Base-by-base conservation (phyloP, 2,113 vertebrate genomes). In the Engystomops pustulosus region DNA sequence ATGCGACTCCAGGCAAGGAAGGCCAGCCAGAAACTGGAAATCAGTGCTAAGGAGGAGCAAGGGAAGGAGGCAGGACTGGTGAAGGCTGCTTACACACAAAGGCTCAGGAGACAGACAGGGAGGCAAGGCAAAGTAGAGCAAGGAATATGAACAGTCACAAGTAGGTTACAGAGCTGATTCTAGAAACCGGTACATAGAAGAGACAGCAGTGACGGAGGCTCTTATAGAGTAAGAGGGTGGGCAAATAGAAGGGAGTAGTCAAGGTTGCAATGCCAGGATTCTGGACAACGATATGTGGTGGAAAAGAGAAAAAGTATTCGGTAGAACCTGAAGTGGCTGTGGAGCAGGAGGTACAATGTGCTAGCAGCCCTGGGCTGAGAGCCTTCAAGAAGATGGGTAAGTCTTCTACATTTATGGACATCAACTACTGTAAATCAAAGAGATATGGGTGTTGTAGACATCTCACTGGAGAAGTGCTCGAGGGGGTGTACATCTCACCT, bases 361-460 rank as follows among this genome's bases (percentile, higher is more conserved):
- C 60, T 74, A 77, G 23, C n/a, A 75, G 30, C 27, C 82, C 67
- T 30, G 82, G 55, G 45, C 72, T 78, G 6, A 77, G 10, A 47
- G 30, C 82, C 44, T 84, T 84, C 60, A 84, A 49, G 47, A 84
- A 84, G 51, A 53, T 84, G 82, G 82, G 82, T 84, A 69, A 65
- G 82, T 77, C 58, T n/a, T 65, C 41, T 17, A 58, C n/a, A 30
- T 58, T 20, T 41, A n/a, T 60, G 68, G 32, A 34, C 18, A 11
- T 49, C 41, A 36, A 70, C 41, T 53, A 9, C 25, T 65, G 78
- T 17, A 1, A 80, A 23, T 62, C 23, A 3, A 27, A 23, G 34
- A 60, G 34, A 15, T 44, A 60, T 60, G 27, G 55, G 55, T 25
- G 12, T 18, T 27, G 27, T 14, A 6, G 23, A 11, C 20, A 3